These are phyloP conservation scores for Mesorhabditis belari DNA, from an alignment of 2,888 invertebrate genomes.

Conservation along the genomic window DNA sequence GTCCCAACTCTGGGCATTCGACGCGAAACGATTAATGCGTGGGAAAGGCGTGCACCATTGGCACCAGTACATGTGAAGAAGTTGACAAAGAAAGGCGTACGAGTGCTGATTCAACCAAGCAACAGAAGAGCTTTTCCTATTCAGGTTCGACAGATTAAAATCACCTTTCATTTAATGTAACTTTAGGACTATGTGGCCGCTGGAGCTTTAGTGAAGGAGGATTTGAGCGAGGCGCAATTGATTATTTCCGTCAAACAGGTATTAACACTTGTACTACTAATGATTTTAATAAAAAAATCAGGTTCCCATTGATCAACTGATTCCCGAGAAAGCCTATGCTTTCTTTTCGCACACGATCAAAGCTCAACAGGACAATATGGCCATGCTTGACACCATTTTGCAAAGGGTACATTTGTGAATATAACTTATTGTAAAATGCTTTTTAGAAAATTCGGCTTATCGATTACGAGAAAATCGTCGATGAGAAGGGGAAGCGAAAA, in stretches of 20 bases:
- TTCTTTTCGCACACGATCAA: conserved; percentile 99
- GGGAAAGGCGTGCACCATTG: conserved; percentile 78
- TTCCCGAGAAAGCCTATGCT: conserved; percentile 93
- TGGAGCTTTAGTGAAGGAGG: conserved; percentile 88
- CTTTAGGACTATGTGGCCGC: conserved; percentile 77
- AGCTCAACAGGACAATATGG: conserved; percentile 96
- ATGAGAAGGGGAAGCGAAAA: conserved; percentile 77
- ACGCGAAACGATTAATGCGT: conserved; percentile 59
- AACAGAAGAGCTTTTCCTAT: conserved; percentile 95
- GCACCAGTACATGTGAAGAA: conserved; percentile 83
- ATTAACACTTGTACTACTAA: neutral
- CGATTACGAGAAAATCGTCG: conserved; percentile 93
- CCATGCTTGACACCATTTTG: conserved; percentile 84
- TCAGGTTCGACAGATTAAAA: conserved; percentile 63
- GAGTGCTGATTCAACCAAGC: conserved; percentile 94
- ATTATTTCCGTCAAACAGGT: conserved; percentile 96
- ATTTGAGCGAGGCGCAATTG: conserved; percentile 87
- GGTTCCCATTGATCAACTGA: conserved; percentile 70
- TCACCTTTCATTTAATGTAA: neutral
- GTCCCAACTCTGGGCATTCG: conserved; percentile 45
- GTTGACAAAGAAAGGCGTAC: conserved; percentile 77
- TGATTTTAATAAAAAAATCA: neutral
- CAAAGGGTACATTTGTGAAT: conserved; percentile 62
- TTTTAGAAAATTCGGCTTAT: conserved; percentile 81
- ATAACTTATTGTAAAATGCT: conserved; percentile 55